phyloP scores from a whole-genome alignment of 2,888 invertebrate genomes.

The Tetragonisca angustula region DNA sequence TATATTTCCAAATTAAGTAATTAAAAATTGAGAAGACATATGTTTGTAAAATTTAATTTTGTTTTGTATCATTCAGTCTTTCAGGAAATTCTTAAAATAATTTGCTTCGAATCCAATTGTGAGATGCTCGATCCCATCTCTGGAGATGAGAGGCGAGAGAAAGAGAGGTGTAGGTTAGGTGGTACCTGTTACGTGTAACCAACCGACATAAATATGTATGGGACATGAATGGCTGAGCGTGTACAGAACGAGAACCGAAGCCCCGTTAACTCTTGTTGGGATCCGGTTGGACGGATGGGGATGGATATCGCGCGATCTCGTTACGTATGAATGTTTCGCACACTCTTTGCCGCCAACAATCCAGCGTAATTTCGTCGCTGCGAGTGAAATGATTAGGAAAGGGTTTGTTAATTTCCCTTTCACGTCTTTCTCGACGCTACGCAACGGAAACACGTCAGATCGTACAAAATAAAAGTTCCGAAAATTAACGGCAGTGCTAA shows the following conservation, averaged over 20 bases:
- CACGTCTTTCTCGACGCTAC: too few species aligned
- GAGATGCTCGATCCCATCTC: too few species aligned
- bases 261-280: slow-evolving; percentile 51
- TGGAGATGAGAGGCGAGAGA: not conserved
- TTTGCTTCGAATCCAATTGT: too few species aligned
- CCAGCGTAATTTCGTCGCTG: not conserved
- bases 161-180: not conserved
- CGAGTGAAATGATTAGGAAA: not conserved
- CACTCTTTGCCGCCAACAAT: not conserved
- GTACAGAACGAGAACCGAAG: slow-evolving; percentile 72
- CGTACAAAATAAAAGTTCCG: too few species aligned
- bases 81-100: too few species aligned
- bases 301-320: slow-evolving; percentile 1
- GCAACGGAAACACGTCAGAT: too few species aligned
- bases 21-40: too few species aligned
- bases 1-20: too few species aligned
- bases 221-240: slow-evolving; percentile 82
- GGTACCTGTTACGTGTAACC: slow-evolving; percentile 75
- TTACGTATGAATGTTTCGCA: slow-evolving; percentile 3
- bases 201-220: slow-evolving; percentile 81
- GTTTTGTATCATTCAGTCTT: too few species aligned
- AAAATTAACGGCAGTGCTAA: too few species aligned
- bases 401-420: not conserved
- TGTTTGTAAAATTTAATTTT: too few species aligned
- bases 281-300: not conserved